These are phyloP conservation scores for Eciton burchellii DNA, from an alignment of 1,140 invertebrate species.

Conservation along the genomic window DNA sequence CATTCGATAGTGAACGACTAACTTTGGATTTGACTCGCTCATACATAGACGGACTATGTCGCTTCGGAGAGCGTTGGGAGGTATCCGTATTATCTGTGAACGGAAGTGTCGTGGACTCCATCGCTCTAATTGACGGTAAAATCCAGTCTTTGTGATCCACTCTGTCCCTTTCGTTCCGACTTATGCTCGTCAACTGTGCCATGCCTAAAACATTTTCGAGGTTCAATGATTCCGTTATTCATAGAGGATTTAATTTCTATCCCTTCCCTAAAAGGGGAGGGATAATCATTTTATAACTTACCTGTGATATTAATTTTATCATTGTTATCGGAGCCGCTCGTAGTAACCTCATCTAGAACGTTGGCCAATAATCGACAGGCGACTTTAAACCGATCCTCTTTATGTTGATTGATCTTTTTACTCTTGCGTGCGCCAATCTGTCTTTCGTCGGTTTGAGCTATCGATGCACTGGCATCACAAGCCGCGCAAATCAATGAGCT, in stretches of 20 bases:
- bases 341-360: constrained; percentile 74
- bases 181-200: constrained; percentile 83
- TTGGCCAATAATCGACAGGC: constrained; percentile 76
- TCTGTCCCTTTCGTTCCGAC: constrained; percentile 76
- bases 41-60: constrained; percentile 86
- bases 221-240: constrained; percentile 4
- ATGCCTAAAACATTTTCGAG: constrained; percentile 72
- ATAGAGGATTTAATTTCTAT: neutral
- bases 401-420: constrained; percentile 79
- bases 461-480: constrained; percentile 82
- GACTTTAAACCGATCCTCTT: constrained; percentile 76
- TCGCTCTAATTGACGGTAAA: constrained; percentile 78
- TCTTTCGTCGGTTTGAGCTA: constrained; percentile 79
- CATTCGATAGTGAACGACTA: constrained; percentile 86
- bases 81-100: constrained; percentile 77
- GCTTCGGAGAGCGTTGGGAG: constrained; percentile 85
- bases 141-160: constrained; percentile 81
- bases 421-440: constrained; percentile 82
- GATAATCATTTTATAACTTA: constrained; percentile 40
- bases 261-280: too few species aligned
- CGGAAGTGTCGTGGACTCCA: constrained; percentile 77
- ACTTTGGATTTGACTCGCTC: constrained; percentile 87
- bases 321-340: constrained; percentile 71
- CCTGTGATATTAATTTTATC: constrained; percentile 74
- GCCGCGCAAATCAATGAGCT: constrained; percentile 82